Conservation (phyloP, 37 sponge, comb jelly and placozoan genomes). For the Theonella swinhoei region DNA sequence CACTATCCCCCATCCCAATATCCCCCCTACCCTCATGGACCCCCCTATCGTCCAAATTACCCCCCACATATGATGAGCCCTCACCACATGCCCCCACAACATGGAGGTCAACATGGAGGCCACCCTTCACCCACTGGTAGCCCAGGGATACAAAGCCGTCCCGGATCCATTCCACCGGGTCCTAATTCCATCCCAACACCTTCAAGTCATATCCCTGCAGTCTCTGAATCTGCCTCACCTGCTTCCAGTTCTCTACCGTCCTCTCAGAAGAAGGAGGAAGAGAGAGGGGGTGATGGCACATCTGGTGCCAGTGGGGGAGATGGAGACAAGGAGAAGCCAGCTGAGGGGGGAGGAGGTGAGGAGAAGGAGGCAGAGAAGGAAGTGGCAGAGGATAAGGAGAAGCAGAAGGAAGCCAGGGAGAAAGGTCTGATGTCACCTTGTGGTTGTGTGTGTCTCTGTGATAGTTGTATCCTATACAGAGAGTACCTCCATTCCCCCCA, state of each 20-base stretch:
- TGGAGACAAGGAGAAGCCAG: slow-evolving; percentile 15
- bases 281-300: too few relatives aligned
- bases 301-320: background rate
- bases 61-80: slow-evolving; percentile 25
- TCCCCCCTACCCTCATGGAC: background rate
- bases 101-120: too few relatives aligned
- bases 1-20: slow-evolving; percentile 15
- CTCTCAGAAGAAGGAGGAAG: background rate
- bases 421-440: too few relatives aligned
- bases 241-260: background rate
- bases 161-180: background rate
- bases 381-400: background rate
- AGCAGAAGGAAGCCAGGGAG: background rate
- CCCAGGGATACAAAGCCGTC: slow-evolving; percentile 3
- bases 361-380: slow-evolving; percentile 1
- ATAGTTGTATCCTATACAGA: too few relatives aligned
- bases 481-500: background rate
- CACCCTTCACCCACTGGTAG: slow-evolving; percentile 28
- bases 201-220: background rate
- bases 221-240: background rate
- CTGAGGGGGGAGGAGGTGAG: background rate
- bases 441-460: too few relatives aligned
- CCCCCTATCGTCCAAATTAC: background rate
- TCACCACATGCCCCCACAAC: background rate
- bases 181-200: background rate